A percentile compares a stretch with the other conserved stretches of the same genome.
Evolutionary conservation across 2,113 vertebrate species (phyloP).

Genomic region (Halcyon senegalensis): DNA sequence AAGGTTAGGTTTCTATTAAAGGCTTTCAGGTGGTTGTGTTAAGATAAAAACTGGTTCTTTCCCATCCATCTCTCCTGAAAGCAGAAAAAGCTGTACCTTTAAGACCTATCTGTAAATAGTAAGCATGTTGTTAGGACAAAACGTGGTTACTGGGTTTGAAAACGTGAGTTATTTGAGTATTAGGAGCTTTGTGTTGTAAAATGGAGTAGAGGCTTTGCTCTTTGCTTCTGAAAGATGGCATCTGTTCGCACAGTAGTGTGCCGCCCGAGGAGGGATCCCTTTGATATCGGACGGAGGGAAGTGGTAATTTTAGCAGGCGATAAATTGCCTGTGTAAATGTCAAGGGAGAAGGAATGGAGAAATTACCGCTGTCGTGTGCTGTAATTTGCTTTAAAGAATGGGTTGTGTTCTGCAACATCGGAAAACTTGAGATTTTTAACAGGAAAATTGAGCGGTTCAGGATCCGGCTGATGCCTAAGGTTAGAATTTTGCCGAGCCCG

Average conservation of each 20-base stretch:
- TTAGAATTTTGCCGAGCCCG: not conserved
- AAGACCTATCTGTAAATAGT: not conserved
- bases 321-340: slow-evolving; percentile 52
- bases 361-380: not conserved
- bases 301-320: slow-evolving; percentile 38
- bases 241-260: slow-evolving; percentile 5
- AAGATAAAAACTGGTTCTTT: not conserved
- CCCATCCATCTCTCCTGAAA: not conserved
- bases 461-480: not conserved
- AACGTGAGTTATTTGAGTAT: not conserved
- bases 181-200: not conserved
- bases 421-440: not conserved
- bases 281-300: not conserved
- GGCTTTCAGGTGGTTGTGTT: not conserved
- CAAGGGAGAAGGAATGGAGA: slow-evolving; percentile 8
- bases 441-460: not conserved
- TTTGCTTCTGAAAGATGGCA: not conserved
- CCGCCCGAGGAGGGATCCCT: slow-evolving; percentile 2
- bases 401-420: not conserved
- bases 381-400: not conserved
- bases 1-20: not conserved
- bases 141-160: not conserved
- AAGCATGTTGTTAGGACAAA: not conserved
- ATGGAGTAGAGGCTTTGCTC: not conserved
- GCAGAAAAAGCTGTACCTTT: not conserved